phyloP scores from a whole-genome alignment of 2,888 invertebrate genomes.

The Cerastis leucographa region DNA sequence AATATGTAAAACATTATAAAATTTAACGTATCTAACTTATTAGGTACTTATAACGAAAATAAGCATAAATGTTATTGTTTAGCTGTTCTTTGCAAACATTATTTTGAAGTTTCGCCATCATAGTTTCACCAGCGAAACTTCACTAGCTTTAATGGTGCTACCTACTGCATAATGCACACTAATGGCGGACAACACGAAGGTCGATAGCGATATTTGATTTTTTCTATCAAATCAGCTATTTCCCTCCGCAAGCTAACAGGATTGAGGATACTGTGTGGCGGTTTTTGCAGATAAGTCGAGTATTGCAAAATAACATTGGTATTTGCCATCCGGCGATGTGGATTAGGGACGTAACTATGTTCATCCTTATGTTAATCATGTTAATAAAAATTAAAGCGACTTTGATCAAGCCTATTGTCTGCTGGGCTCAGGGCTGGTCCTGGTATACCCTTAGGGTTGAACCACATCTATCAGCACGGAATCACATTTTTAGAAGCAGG shows the following conservation, averaged over 20 bases:
- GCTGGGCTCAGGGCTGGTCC: background rate
- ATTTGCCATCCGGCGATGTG: background rate
- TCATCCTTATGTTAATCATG: background rate
- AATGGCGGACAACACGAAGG: background rate
- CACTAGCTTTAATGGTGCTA: background rate
- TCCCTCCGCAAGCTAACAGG: conserved; percentile 34
- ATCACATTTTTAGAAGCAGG: background rate
- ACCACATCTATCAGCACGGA: background rate
- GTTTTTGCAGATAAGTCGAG: conserved; percentile 28
- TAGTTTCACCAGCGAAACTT: background rate
- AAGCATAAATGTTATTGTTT: conserved; percentile 7
- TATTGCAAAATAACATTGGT: conserved; percentile 25
- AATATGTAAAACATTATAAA: conserved; percentile 36
- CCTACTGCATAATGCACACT: background rate
- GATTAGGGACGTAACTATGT: background rate
- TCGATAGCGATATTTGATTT: conserved; percentile 19
- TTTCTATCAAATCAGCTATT: conserved; percentile 44
- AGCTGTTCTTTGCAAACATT: conserved; percentile 2
- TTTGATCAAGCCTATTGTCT: background rate
- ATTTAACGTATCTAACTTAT: background rate
- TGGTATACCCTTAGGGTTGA: background rate
- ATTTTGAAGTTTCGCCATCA: background rate
- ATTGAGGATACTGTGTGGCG: conserved; percentile 18
- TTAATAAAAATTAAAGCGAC: background rate
- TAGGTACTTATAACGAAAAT: background rate